Base-by-base conservation (phyloP, 2,113 vertebrate species). In the Hippolais icterina region DNA sequence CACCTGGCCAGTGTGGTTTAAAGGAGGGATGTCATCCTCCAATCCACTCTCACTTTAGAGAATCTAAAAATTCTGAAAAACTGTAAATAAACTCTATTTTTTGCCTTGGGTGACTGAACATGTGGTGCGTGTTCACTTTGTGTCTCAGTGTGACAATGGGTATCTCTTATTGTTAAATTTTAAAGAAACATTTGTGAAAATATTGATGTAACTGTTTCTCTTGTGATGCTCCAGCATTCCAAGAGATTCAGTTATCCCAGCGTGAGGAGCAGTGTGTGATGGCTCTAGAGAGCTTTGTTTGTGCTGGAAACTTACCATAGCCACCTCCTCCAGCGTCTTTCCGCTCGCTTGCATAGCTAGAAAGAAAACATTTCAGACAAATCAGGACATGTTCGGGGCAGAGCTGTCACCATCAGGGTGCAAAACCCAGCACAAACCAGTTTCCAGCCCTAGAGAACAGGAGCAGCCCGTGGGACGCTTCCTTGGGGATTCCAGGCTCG, bases 301-400 rank as follows among this genome's bases (percentile, higher is more conserved):
- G 7, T 6, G 15, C 33, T 17, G 11, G 10, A 39, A 16, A 96
- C 98, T 75, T 90, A 98, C 98, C 74, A 77, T 93, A 27, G 93
- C 97, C 53, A 95, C 97, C 11, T 97, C 97, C 84, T 98, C 97
- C 61, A 98, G 63, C 3, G 69, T 93, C 56, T 94, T 96, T 16
- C 89, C 86, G 47, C 90, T 97, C 80, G 97, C 98, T 91, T 96
- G 97, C 89, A 97, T 95, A 53, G 88, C 98, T 98, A 49, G 20
- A 95, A 93, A 93, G 60, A 87, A 68, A 92, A 90, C 0, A 77
- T 33, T 54, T 61, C 54, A n/a, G 33, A 59, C 19, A 50, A 11
- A 20, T 37, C 33, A 56, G 8, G 3, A 4, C 9, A 0, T 0
- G 10, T 1, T 4, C 1, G 2, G 11, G 39, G 76, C 4, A 3